Evolutionary conservation across 2,888 invertebrate genomes (phyloP), one percentile per base, ranked within the genome.

Genomic region (Eurytoma adleriae): DNA sequence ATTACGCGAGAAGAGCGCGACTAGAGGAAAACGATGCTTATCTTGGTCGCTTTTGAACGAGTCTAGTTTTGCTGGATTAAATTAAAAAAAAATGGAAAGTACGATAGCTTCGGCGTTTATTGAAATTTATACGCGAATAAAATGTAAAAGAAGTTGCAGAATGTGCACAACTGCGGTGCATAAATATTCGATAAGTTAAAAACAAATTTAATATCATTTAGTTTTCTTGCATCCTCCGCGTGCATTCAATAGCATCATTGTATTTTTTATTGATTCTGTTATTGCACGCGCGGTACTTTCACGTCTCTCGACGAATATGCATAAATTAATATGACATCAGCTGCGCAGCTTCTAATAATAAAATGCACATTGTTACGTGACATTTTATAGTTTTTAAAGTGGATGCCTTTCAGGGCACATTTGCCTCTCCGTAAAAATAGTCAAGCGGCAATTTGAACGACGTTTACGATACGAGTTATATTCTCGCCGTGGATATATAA

Each of bases 341-440:
- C 14, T 20, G 67, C 52, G 67, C 52, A 16, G 13, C 67, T n/a
- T 30, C 30, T 69, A 59, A 70, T 57, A 40, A 70, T 70, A 70
- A 59, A 70, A 70, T 70, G 24, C 52, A 48, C 59, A 30, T 70
- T 59, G n/a, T 70, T 59, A 57, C 70, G 18, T 18, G 59, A 5
- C 52, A 24, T 68, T 68, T 68, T 68, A 68, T 68, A 68, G 57
- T 14, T 40, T 57, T 57, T 56, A 57, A 70, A 70, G 70, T 70
- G 48, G 56, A 30, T 52, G 52, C 52, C 52, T 20, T 68, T 68
- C 67, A 20, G 24, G 52, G 50, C 24, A 54, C 52, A 54, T 69
- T 69, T 56, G 30, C 56, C 56, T 56, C 56, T 56, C 18, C 40
- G 24, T 48, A 70, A 70, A 70, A 59, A 68, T 52, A 1, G 24